Conservation (phyloP, 1,140 invertebrate species). For the Micrasema minimum region DNA sequence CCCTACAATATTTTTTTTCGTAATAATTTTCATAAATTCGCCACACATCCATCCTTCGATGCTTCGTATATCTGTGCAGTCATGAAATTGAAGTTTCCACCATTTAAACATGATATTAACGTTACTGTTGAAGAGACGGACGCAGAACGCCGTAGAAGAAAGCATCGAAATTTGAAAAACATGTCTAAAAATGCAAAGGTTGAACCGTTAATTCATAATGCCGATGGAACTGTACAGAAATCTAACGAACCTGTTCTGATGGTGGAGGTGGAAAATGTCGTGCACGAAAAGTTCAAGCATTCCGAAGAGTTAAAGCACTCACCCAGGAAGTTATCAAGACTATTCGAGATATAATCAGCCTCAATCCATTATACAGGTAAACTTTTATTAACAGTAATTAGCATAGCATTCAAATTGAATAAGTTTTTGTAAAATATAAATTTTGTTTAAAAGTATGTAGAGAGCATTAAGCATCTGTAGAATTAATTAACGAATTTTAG, state of each 20-base stretch:
- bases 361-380: slow-evolving; percentile 91
- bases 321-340: slow-evolving; percentile 98
- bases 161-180: slow-evolving; percentile 60
- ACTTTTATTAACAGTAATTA: background rate
- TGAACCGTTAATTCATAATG: slow-evolving; percentile 40
- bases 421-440: too few relatives aligned
- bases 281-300: slow-evolving; percentile 88
- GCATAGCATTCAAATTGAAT: too few relatives aligned
- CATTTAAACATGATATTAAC: slow-evolving; percentile 76
- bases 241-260: slow-evolving; percentile 77
- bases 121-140: slow-evolving; percentile 70
- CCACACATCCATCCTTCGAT: background rate
- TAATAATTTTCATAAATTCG: slow-evolving; percentile 27
- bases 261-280: slow-evolving; percentile 95
- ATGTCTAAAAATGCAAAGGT: slow-evolving; percentile 55
- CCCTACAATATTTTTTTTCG: slow-evolving; percentile 27
- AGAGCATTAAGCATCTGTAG: too few relatives aligned
- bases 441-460: too few relatives aligned
- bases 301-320: slow-evolving; percentile 95
- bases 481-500: too few relatives aligned
- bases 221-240: slow-evolving; percentile 46
- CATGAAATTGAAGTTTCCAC: slow-evolving; percentile 68
- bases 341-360: slow-evolving; percentile 94
- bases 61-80: slow-evolving; percentile 37
- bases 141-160: slow-evolving; percentile 66